Evolutionary conservation across 2,113 vertebrate species (phyloP), one percentile per base, ranked within the genome.

Genomic region (Jacana jacana): DNA sequence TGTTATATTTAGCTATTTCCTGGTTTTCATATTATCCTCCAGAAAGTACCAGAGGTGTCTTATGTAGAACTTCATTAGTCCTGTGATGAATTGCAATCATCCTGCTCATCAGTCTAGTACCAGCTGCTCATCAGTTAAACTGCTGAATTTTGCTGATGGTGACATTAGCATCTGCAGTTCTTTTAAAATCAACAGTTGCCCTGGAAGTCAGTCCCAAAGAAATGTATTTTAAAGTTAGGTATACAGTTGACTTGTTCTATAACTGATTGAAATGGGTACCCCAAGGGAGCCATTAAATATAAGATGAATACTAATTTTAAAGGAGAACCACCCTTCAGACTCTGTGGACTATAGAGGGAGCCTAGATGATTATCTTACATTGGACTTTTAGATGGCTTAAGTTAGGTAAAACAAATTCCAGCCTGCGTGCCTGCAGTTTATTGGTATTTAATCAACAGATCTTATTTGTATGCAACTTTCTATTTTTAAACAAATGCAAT

Each of bases 91-190:
- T 86, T 84, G 86, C 89, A 96, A 91, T 95, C 94, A 94, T 63
- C 46, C 39, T 4, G 39, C 81, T 95, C 83, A 92, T 95, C 89
- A 92, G 42, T 61, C 77, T 93, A 80, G 69, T 84, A 95, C 83
- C 94, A 95, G 89, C 83, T 96, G 94, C 70, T 95, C 95, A 91
- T 95, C 94, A 95, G 69, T 81, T 96, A 84, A 91, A 89, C 81
- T 71, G 77, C 77, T 91, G 91, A 95, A 48, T 95, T 95, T 78
- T 91, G 83, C 92, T 90, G 80, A 70, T 88, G 51, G 15, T 91
- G 42, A 81, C 42, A n/a, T 86, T 71, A 91, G 44, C 61, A 57
- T 92, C 72, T 48, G 73, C 86, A 92, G 58, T 81, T 91, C 77
- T 91, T 88, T 92, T 70, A 91, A 93, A 95, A 85, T 89, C 86